A percentile compares a stretch with the other conserved stretches of the same genome.
Evolutionary conservation across 2,888 invertebrate species (phyloP).

Genomic region (Clivina fossor): DNA sequence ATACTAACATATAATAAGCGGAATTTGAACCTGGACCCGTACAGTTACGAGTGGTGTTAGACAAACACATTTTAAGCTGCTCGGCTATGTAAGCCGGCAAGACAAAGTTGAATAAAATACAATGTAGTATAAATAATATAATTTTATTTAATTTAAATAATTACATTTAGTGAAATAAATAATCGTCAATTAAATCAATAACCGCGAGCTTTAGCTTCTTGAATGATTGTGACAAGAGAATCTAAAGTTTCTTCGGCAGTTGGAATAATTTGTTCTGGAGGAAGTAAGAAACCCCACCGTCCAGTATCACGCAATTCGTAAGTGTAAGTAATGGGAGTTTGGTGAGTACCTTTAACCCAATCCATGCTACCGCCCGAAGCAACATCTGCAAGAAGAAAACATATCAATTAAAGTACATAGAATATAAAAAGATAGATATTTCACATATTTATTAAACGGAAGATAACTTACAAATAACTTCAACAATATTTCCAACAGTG

Average conservation of each 20-base stretch:
- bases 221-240: constrained; percentile 57
- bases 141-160: too few species aligned
- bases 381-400: constrained; percentile 54
- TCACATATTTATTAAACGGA: neutral
- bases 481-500: constrained; percentile 54
- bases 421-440: neutral
- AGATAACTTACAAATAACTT: constrained; percentile 54
- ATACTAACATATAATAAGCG: too few species aligned
- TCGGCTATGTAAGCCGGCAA: too few species aligned
- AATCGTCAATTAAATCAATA: constrained; percentile 17
- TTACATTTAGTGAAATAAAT: too few species aligned
- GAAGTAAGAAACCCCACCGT: constrained; percentile 67
- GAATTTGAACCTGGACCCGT: too few species aligned
- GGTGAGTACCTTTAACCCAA: constrained; percentile 71
- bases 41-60: too few species aligned
- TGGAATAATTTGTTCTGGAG: constrained; percentile 63
- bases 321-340: constrained; percentile 67
- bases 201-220: constrained; percentile 44
- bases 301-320: constrained; percentile 73
- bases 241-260: constrained; percentile 61
- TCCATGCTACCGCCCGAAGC: constrained; percentile 72
- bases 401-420: neutral
- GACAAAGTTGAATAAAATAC: too few species aligned
- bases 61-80: too few species aligned
- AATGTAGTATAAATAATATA: too few species aligned